Conservation (phyloP, 2,888 invertebrate species). For the Bombylius major region DNA sequence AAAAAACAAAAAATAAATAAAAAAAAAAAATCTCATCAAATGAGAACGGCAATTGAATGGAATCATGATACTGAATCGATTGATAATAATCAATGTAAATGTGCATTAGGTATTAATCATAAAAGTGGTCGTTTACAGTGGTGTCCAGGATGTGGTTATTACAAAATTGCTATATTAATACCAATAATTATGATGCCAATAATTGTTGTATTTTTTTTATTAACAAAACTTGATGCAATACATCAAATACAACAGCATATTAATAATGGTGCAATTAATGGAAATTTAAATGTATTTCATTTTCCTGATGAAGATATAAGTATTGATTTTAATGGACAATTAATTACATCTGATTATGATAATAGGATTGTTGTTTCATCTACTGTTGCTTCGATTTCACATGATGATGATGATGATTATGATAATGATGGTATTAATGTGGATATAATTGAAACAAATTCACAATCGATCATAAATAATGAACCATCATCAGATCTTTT, state of each 20-base stretch:
- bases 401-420: not conserved
- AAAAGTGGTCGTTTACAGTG: constrained; percentile 34
- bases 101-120: constrained; percentile 28
- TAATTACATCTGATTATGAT: no score
- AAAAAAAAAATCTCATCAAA: not conserved
- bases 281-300: no score
- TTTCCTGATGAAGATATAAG: not conserved
- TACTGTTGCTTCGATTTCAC: not conserved
- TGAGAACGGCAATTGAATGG: constrained; percentile 6
- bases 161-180: constrained; percentile 32
- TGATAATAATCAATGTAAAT: constrained; percentile 13
- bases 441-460: not conserved
- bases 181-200: constrained; percentile 34
- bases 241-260: constrained; percentile 21
- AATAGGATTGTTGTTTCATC: no score
- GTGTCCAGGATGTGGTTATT: constrained; percentile 36
- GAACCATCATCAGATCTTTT: not conserved
- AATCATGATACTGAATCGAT: constrained; percentile 14
- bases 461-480: not conserved
- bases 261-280: no score
- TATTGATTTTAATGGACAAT: no score
- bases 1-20: no score
- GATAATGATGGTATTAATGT: not conserved
- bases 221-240: constrained; percentile 28
- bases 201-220: constrained; percentile 27